Evolutionary conservation across 2,797 vertebrate species (phyloP).

Genomic region (Poeciliopsis infans): DNA sequence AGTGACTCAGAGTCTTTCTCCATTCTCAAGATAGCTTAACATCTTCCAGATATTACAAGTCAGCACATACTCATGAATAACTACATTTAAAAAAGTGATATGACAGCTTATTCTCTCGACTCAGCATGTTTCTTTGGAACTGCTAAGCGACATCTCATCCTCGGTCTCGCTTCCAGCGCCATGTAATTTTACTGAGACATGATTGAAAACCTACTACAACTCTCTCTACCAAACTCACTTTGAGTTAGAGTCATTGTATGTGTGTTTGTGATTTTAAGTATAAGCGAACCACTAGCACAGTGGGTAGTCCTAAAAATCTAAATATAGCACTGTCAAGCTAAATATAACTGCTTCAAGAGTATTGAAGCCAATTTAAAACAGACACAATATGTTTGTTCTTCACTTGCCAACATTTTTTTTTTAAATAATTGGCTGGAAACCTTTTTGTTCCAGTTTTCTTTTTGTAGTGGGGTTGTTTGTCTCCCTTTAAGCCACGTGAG

Average conservation of each 20-base stretch:
- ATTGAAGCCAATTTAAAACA: slow-evolving; percentile 3
- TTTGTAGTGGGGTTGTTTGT: background rate
- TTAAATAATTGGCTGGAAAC: background rate
- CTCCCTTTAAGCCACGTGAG: background rate
- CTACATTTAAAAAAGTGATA: slow-evolving; percentile 27
- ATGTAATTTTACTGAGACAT: slow-evolving; percentile 23
- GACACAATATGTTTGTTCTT: slow-evolving; percentile 5
- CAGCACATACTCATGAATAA: slow-evolving; percentile 22
- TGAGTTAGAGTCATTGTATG: slow-evolving; percentile 39
- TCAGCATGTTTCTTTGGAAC: slow-evolving; percentile 58
- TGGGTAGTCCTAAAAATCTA: background rate
- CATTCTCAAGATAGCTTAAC: background rate
- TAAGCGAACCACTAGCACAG: slow-evolving; percentile 42
- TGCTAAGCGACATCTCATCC: slow-evolving; percentile 35
- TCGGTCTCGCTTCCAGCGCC: slow-evolving; percentile 9
- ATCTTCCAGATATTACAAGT: slow-evolving; percentile 18
- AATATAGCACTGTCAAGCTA: slow-evolving; percentile 11
- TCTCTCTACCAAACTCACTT: slow-evolving; percentile 13
- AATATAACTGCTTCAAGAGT: slow-evolving; percentile 17
- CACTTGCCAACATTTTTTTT: background rate
- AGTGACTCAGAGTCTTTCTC: slow-evolving; percentile 7
- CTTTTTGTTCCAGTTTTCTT: background rate
- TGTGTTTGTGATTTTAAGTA: slow-evolving; percentile 46
- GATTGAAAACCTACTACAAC: slow-evolving; percentile 51
- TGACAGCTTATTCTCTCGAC: slow-evolving; percentile 40